Evolutionary conservation across 2,888 invertebrate genomes (phyloP), one percentile per base, ranked within the genome.

Genomic region (Mythimna pallens): DNA sequence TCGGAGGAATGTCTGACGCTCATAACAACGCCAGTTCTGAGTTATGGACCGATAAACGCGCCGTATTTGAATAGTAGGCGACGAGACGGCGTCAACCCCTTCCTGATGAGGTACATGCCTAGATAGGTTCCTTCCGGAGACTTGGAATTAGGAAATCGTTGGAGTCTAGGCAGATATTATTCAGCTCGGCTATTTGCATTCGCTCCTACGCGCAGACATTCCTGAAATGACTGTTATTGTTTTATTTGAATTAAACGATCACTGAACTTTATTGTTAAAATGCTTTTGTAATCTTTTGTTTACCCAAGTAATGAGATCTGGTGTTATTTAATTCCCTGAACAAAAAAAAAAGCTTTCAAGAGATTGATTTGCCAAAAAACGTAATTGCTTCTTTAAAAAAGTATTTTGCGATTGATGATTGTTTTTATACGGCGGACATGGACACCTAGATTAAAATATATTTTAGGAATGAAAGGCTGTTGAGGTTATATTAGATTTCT

Each of bases 1-100:
- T 94, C 85, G 76, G 71, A 86, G 93, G 93, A 94, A 95, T 94
- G 94, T 89, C 83, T 90, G 92, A 91, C 89, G 91, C 87, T 90
- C 90, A 90, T 93, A 92, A 92, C 90, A 91, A 89, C 90, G 88
- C 88, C 88, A 87, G 89, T 90, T 89, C 91, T 91, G 92, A 94
- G 91, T 95, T 93, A 95, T 95, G 90, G 90, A 88, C 91, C 92
- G 93, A 95, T 95, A 95, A 95, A 93, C 90, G 90, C 86, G 89
- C 80, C 83, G 90, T 90, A 93, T 93, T 93, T 94, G 92, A 94
- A 94, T 95, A 91, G 83, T 82, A 85, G 85, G 89, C 91, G 92
- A 84, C 93, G 87, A 83, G 89, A 89, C 90, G 92, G 89, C 92
- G 90, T 76, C 91, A 83, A 88, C 88, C 88, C 89, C 85, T 88